These are phyloP conservation scores for Oreochromis mossambicus DNA, from an alignment of 2,797 vertebrate genomes.

Conservation along the genomic window DNA sequence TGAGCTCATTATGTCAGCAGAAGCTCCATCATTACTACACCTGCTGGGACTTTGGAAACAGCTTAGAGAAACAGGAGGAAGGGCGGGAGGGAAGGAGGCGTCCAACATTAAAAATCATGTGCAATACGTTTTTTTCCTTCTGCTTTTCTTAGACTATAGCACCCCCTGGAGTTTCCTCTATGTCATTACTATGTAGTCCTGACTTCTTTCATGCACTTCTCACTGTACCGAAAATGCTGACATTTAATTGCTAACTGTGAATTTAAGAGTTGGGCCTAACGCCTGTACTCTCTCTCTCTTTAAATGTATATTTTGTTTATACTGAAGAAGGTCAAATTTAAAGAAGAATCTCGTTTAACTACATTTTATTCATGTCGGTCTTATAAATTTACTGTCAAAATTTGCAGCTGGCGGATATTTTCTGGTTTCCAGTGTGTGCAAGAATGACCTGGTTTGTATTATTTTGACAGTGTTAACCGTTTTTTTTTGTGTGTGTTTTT, in stretches of 20 bases:
- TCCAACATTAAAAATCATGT: slow-evolving; percentile 53
- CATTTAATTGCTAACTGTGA: slow-evolving; percentile 78
- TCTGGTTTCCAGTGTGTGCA: slow-evolving; percentile 43
- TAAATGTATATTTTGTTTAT: slow-evolving; percentile 76
- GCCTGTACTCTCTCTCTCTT: slow-evolving; percentile 32
- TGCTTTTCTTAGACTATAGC: slow-evolving; percentile 55
- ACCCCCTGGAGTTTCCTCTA: slow-evolving; percentile 52
- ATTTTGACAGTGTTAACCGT: slow-evolving; percentile 29
- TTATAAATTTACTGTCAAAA: slow-evolving; percentile 33
- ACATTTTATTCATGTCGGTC: slow-evolving; percentile 45
- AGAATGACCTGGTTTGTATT: slow-evolving; percentile 41
- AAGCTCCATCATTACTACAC: slow-evolving; percentile 24
- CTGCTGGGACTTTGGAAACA: slow-evolving; percentile 32
- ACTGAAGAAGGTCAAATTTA: slow-evolving; percentile 50
- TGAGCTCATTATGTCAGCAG: slow-evolving; percentile 24
- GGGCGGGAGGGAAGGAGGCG: neutral
- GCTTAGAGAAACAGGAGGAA: neutral
- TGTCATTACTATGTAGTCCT: slow-evolving; percentile 44
- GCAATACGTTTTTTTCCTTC: slow-evolving; percentile 56
- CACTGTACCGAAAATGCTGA: slow-evolving; percentile 65
- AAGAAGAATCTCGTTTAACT: slow-evolving; percentile 44
- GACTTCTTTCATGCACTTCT: slow-evolving; percentile 45
- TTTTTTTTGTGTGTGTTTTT: slow-evolving; percentile 34
- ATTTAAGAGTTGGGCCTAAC: slow-evolving; percentile 50
- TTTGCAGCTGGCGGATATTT: slow-evolving; percentile 37